phyloP scores from a whole-genome alignment of 2,888 invertebrate genomes.

The Lomographa bimaculata region DNA sequence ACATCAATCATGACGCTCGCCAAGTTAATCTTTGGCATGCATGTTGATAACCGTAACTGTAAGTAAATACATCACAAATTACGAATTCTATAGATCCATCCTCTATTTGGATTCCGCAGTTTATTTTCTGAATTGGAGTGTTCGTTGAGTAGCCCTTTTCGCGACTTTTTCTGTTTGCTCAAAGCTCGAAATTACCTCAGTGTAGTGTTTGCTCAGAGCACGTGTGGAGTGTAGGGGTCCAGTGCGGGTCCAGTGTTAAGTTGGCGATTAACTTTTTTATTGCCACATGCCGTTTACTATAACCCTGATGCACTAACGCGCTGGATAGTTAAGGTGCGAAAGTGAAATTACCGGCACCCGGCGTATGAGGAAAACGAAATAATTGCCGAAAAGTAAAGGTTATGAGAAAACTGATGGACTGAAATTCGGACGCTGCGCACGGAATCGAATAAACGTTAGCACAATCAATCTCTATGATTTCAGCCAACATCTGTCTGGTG shows the following conservation, averaged over 20 bases:
- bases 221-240: conserved; percentile 57
- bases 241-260: no score
- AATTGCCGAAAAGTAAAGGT: conserved; percentile 18
- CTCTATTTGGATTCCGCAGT: conserved; percentile 58
- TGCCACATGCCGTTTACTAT: conserved; percentile 37
- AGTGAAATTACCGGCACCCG: conserved; percentile 13
- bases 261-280: conserved; percentile 58
- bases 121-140: conserved; percentile 57
- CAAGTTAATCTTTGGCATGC: conserved; percentile 4
- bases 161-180: conserved; percentile 49
- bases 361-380: conserved; percentile 17
- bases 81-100: conserved; percentile 18
- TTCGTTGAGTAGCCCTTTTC: conserved; percentile 46
- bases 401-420: conserved; percentile 23
- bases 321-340: conserved; percentile 5
- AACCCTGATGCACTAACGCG: background rate
- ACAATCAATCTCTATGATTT: conserved; percentile 14
- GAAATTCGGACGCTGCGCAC: conserved; percentile 19
- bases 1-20: no score
- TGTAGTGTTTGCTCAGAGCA: conserved; percentile 55
- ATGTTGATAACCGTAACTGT: background rate
- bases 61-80: no score
- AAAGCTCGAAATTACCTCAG: conserved; percentile 47
- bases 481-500: conserved; percentile 4
- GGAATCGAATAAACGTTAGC: conserved; percentile 11